A percentile compares a stretch with the other conserved stretches of the same genome.
Conservation (phyloP, 35 echinoderm and acorn worm genomes). For the Ophiothrix spiculata region DNA sequence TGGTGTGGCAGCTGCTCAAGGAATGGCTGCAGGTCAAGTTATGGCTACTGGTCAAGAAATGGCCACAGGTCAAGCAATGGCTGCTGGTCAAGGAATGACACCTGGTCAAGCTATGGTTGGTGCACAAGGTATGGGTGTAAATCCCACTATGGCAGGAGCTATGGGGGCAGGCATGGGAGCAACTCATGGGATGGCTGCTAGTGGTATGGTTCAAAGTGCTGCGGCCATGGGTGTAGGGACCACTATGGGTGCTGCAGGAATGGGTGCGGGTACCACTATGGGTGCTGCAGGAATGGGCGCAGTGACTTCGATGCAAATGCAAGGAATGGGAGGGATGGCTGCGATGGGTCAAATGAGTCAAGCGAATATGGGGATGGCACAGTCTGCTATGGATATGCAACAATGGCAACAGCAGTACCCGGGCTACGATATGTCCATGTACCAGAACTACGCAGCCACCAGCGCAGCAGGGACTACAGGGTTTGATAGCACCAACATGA, state of each 20-base stretch:
- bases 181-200: too few species aligned
- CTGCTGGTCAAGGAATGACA: background rate
- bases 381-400: background rate
- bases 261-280: background rate
- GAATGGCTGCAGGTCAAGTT: background rate
- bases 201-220: too few species aligned
- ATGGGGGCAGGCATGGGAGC: too few species aligned
- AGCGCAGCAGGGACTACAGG: background rate
- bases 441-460: background rate
- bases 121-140: background rate
- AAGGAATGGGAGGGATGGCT: background rate
- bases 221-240: too few species aligned
- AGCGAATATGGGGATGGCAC: too few species aligned
- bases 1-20: background rate
- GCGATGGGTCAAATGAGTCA: too few species aligned
- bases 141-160: background rate
- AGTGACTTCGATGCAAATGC: too few species aligned
- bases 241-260: background rate
- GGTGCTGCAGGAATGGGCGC: background rate
- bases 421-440: background rate
- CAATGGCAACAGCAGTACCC: background rate
- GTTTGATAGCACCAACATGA: background rate
- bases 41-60: background rate
- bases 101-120: background rate
- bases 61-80: background rate